Evolutionary conservation across 2,888 invertebrate species (phyloP).

Genomic region (Mimas tiliae): DNA sequence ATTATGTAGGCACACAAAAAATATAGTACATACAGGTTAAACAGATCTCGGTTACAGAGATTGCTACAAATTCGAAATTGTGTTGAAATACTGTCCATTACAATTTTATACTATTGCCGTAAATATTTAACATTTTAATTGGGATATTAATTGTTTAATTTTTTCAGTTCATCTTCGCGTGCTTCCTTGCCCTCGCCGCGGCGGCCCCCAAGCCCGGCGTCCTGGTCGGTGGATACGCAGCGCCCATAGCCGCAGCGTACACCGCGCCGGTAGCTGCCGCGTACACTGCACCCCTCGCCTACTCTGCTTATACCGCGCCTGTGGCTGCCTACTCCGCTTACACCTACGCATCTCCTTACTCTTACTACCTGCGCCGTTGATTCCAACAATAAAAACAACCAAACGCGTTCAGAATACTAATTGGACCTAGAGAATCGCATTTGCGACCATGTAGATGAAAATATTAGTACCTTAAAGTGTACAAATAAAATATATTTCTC

Average conservation of each 20-base stretch:
- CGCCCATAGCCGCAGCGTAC: constrained; percentile 50
- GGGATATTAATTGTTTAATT: constrained; percentile 16
- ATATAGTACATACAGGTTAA: too few relatives aligned
- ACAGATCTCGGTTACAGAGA: too few relatives aligned
- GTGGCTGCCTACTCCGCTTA: constrained; percentile 56
- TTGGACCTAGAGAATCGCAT: neutral
- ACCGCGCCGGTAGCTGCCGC: constrained; percentile 48
- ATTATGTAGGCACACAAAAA: too few relatives aligned
- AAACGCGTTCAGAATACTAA: neutral
- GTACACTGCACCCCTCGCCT: constrained; percentile 56
- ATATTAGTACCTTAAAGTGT: neutral
- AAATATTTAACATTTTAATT: neutral
- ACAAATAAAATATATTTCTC: neutral
- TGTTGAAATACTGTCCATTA: too few relatives aligned
- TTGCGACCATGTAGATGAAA: neutral
- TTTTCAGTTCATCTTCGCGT: constrained; percentile 61
- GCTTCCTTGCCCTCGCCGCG: constrained; percentile 58
- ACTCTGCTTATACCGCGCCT: constrained; percentile 59
- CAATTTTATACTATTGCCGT: too few relatives aligned
- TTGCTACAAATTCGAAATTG: too few relatives aligned
- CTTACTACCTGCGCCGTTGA: constrained; percentile 45
- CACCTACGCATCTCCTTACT: constrained; percentile 54
- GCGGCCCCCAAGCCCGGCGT: constrained; percentile 40
- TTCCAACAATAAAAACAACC: constrained; percentile 15
- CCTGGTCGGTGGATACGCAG: constrained; percentile 46